Base-by-base conservation (phyloP, 1,140 invertebrate genomes). In the Ganaspis sp. region DNA sequence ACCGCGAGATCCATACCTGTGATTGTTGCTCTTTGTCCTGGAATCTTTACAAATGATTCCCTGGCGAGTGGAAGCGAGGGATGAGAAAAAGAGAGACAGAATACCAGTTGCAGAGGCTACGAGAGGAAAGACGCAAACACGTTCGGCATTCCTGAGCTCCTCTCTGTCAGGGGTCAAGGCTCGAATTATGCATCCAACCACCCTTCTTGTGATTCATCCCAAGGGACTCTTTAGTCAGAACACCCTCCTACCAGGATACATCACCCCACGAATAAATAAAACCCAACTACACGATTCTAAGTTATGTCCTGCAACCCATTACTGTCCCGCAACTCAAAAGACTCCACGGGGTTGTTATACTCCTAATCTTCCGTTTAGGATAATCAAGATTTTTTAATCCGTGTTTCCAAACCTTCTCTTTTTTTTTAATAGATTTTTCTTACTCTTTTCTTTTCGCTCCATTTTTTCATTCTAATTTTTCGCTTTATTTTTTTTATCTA, bases 21-120 rank as follows among this genome's bases (percentile, higher is more conserved):
- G 85, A 88, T 87, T 85, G 83, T 86, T 81, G 74, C 83, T 85
- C 86, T 88, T 90, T 90, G 86, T 90, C 86, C 87, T 76, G 83
- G 80, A 89, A 88, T 90, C 87, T 88, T 89, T 87, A 90, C 85
- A 90, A 89, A 90, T 90, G 88, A 89, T 78, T 74, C 74, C 75
- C 77, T 23, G 74, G 71, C 49, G 81, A 81, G 83, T 79, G 78
- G 80, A 49, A 74, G 69, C 74, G 72, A 72, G 75, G 9, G 38
- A 78, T 77, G 76, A 82, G 74, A 81, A 80, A 74, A 80, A 70
- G 81, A 81, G 83, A 80, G 79, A 83, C 75, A 69, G 82, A 78
- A 82, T 80, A 76, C 75, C 77, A 84, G 75, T 53, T 19, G 17
- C 75, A 76, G 83, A 42, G 82, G 78, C 81, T 78, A 82, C 15